Conservation (phyloP, 1,140 invertebrate genomes). For the Battus philenor region DNA sequence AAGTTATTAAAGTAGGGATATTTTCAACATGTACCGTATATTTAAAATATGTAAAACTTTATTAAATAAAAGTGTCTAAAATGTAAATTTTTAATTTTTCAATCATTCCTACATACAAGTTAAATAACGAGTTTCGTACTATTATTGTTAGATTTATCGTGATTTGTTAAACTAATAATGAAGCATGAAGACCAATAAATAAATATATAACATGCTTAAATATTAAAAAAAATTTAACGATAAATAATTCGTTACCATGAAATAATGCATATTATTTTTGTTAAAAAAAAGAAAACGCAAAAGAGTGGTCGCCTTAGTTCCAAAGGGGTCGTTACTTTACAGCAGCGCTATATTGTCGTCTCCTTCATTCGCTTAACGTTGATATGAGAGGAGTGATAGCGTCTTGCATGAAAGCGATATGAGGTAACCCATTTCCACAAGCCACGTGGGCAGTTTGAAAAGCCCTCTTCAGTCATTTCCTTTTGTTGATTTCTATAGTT, state of each 20-base stretch:
- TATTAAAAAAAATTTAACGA: background rate
- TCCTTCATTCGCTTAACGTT: conserved; percentile 25
- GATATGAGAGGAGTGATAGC: conserved; percentile 31
- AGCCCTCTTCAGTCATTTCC: conserved; percentile 33
- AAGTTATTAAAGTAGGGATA: background rate
- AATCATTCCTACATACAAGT: no score
- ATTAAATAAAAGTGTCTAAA: no score
- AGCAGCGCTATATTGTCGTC: conserved; percentile 17
- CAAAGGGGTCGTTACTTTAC: conserved; percentile 8
- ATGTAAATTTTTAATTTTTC: no score
- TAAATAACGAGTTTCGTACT: no score
- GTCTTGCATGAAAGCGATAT: conserved; percentile 43
- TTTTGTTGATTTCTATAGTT: conserved; percentile 20
- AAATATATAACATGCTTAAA: no score
- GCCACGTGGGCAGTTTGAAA: conserved; percentile 42
- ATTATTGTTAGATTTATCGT: background rate
- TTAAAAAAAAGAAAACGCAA: no score
- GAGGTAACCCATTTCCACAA: conserved; percentile 49
- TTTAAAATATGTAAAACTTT: no score
- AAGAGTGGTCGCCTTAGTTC: background rate
- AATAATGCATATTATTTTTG: no score
- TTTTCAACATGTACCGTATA: no score
- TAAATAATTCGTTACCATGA: background rate
- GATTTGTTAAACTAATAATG: background rate
- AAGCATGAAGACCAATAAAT: no score